phyloP scores from a whole-genome alignment of 1,140 invertebrate genomes.

The Pemphigus obesinymphae region DNA sequence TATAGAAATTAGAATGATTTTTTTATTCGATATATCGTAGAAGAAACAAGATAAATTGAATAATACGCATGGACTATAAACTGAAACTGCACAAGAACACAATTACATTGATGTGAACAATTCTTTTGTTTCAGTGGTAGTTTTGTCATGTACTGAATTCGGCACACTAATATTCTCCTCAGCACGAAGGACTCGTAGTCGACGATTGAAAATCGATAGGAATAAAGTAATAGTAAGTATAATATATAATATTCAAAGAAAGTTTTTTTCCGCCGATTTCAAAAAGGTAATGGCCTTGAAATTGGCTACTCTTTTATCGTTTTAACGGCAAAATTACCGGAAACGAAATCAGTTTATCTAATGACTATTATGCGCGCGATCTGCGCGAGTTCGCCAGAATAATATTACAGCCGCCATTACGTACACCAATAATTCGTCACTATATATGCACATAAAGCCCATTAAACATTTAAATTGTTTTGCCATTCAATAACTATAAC shows the following conservation, averaged over 20 bases:
- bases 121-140: too few species aligned
- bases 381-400: background rate
- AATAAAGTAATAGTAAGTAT: too few species aligned
- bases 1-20: too few species aligned
- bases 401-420: background rate
- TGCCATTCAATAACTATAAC: background rate
- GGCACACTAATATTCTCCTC: too few species aligned
- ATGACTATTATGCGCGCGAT: background rate
- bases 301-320: background rate
- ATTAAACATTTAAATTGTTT: background rate
- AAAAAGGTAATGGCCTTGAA: constrained; percentile 6
- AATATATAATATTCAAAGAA: background rate
- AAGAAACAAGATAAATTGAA: too few species aligned
- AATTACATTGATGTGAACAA: too few species aligned
- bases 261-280: background rate
- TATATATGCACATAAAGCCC: background rate
- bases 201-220: too few species aligned
- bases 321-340: constrained; percentile 4
- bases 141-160: too few species aligned
- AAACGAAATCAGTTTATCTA: constrained; percentile 15
- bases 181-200: too few species aligned
- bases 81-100: too few species aligned
- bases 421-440: constrained; percentile 11
- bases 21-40: too few species aligned
- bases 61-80: too few species aligned